Evolutionary conservation across 2,797 vertebrate genomes (phyloP).

Genomic region (Acestrorhynchus altus): DNA sequence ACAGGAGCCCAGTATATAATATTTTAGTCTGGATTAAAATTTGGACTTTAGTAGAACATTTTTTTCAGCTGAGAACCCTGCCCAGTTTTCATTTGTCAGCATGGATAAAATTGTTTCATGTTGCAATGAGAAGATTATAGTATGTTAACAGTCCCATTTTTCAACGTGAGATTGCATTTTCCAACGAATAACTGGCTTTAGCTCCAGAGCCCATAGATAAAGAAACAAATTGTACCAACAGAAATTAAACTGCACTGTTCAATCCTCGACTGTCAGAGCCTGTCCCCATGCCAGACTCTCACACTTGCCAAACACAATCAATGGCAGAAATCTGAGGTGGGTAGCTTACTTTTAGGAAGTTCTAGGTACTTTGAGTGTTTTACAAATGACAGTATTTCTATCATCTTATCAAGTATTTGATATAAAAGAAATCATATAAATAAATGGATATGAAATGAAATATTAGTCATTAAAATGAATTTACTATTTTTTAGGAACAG

Average conservation of each 20-base stretch:
- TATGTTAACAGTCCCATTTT: slow-evolving; percentile 39
- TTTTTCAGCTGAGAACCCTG: background rate
- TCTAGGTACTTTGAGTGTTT: no score
- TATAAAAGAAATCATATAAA: no score
- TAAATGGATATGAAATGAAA: no score
- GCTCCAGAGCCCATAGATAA: slow-evolving; percentile 46
- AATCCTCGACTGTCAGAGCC: background rate
- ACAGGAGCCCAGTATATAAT: background rate
- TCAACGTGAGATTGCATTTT: slow-evolving; percentile 60
- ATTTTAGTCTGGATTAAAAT: background rate
- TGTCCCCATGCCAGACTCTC: background rate
- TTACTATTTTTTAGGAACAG: no score
- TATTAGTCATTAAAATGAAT: no score
- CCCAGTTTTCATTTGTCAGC: background rate
- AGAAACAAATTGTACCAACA: slow-evolving; percentile 65
- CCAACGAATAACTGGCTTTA: slow-evolving; percentile 50
- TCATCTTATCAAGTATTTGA: no score
- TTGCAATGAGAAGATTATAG: slow-evolving; percentile 50
- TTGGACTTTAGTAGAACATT: background rate
- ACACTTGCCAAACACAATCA: background rate
- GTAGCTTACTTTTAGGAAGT: no score
- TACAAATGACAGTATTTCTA: no score
- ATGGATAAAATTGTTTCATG: slow-evolving; percentile 44
- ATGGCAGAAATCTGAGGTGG: background rate
- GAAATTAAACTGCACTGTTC: background rate